Evolutionary conservation across 2,888 invertebrate species (phyloP), one percentile per base, ranked within the genome.

Genomic region (Drosophila diplacantha): DNA sequence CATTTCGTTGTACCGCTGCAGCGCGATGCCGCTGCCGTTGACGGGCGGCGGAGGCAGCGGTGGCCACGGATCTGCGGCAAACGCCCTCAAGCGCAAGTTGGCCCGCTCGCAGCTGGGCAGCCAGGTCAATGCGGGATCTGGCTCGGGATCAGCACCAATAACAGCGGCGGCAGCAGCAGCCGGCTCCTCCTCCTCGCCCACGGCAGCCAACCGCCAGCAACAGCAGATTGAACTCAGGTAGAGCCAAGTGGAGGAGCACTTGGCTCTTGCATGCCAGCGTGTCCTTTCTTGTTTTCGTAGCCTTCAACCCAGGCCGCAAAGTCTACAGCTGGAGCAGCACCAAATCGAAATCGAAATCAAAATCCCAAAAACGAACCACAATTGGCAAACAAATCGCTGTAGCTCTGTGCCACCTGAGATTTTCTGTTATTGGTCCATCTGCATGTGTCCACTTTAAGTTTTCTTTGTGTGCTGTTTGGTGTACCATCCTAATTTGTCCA

Each of bases 1-100:
- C 12, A 87, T 87, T 63, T 87, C 87, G 5, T 69, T 87, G 5
- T 84, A 86, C 72, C 86, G 87, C 46, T 86, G 86, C 91, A 91
- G 92, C 64, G 74, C 73, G 35, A 66, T 66, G 68, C 65, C 65
- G 8, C 43, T 52, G 37, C 60, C 61, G 5, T 8, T 68, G 34
- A 26, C 60, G 9, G 52, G 69, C 14, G 52, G 66, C 34, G 31
- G 72, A 26, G 62, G 69, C 26, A 49, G 71, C 46, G 60, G 68
- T 18, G 77, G 41, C 41, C 35, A 34, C 24, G 58, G 58, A 52
- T 55, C 54, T 9, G 53, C 52, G 18, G 44, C 58, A 29, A 58
- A 75, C 68, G 61, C 77, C 0, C 64, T 79, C 0, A 81, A 81
- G 47, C 84, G 81, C 9, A 84, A 84, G 58, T 84, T 69, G 46